Base-by-base conservation (phyloP, 2,888 invertebrate genomes). In the Nymphalis polychloros region DNA sequence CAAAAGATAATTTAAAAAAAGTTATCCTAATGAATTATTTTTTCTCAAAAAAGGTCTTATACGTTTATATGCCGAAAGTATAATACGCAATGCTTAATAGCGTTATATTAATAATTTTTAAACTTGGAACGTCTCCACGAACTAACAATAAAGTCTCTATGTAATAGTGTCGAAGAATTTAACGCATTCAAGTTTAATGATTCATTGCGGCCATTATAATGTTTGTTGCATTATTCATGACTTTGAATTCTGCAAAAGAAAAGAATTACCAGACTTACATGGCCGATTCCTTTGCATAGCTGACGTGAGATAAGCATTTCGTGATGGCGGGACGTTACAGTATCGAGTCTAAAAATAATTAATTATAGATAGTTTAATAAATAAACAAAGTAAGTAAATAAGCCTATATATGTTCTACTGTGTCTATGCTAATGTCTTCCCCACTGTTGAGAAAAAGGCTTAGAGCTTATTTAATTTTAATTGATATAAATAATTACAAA, bases 171-270 rank as follows among this genome's bases (percentile, higher is more conserved):
- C 46, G 46, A 23, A 50, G 50, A 23, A 64, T 61, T 59, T 47
- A 23, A 20, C 47, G 55, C 68, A 57, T 71, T 60, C 63, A 65
- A 60, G 55, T 65, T 61, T 68, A 63, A 68, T 71, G 68, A 71
- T 53, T 68, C 71, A 65, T 71, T 68, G 27, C 59, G 64, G 48
- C 60, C 67, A 48, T 59, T 60, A 64, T 68, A 68, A 68, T 35
- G 63, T 55, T 68, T 68, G 52, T 68, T 68, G 65, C 63, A 71
- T 71, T 71, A 71, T 71, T 71, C 68, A 71, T 68, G 60, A 47
- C 46, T n/a, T n/a, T 60, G 53, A 59, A 55, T 61, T 61, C 52
- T 61, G 31, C 46, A 46, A 59, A 65, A 59, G 52, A 67, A 31
- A 55, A 27, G 53, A 27, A 55, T 53, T 31, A 55, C 10, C 17